A percentile compares a stretch with the other conserved stretches of the same genome.
Evolutionary conservation across 2,888 invertebrate genomes (phyloP).

Genomic region (Macrosoma leucophasiata): DNA sequence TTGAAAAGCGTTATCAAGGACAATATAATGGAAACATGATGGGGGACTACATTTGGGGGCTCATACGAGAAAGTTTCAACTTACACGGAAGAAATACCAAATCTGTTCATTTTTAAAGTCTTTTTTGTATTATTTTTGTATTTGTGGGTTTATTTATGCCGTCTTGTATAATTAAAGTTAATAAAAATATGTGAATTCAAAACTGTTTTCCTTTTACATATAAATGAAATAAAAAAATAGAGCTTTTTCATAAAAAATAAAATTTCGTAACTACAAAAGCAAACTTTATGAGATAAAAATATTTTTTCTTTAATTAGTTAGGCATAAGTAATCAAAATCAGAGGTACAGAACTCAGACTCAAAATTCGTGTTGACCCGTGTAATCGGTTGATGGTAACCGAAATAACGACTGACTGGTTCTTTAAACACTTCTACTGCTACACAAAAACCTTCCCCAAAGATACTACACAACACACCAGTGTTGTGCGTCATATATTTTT

Average conservation of each 20-base stretch:
- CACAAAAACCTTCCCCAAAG: no score
- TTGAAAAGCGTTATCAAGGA: slow-evolving; percentile 16
- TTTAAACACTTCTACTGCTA: no score
- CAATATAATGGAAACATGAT: slow-evolving; percentile 20
- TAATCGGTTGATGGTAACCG: no score
- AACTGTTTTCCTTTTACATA: slow-evolving; percentile 6
- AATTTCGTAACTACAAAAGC: slow-evolving; percentile 12
- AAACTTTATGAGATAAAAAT: slow-evolving; percentile 14
- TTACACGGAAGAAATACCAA: slow-evolving; percentile 10
- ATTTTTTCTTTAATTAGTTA: slow-evolving; percentile 9
- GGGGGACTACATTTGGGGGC: slow-evolving; percentile 19
- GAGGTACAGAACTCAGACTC: slow-evolving; percentile 13
- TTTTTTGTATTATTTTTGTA: slow-evolving; percentile 2
- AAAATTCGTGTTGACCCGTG: slow-evolving; percentile 10
- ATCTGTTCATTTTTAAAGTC: slow-evolving; percentile 11
- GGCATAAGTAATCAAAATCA: no score
- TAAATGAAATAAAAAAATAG: slow-evolving; percentile 6
- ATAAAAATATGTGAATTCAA: slow-evolving; percentile 3
- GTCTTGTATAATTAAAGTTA: slow-evolving; percentile 2
- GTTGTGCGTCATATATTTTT: no score
- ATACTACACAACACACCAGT: no score
- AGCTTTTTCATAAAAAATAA: slow-evolving; percentile 5
- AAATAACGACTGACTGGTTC: no score
- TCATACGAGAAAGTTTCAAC: slow-evolving; percentile 15
- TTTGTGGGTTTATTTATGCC: no score